phyloP scores from a whole-genome alignment of 2,797 vertebrate species.

The Mormyrops boulengeri region DNA sequence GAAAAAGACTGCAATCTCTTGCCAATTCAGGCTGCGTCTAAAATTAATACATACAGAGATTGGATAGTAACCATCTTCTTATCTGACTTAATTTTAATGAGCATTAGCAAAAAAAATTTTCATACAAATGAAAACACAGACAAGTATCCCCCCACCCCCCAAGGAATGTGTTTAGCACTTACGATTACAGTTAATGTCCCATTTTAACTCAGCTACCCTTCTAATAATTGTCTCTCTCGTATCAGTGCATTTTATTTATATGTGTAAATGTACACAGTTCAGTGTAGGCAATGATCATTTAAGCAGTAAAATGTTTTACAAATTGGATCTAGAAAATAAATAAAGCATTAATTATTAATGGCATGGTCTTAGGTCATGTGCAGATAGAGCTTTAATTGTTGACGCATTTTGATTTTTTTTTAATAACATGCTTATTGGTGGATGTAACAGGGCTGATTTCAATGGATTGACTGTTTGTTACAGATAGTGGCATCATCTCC shows the following conservation, averaged over 20 bases:
- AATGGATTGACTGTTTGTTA: constrained; percentile 8
- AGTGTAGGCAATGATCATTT: not conserved
- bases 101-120: not conserved
- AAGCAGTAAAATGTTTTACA: not conserved
- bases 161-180: not conserved
- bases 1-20: not conserved
- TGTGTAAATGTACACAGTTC: not conserved
- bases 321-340: constrained; percentile 1
- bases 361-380: not conserved
- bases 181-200: not conserved
- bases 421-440: not conserved
- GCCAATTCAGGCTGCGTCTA: constrained; percentile 7
- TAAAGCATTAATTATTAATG: not conserved
- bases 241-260: not conserved
- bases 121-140: constrained; percentile 7
- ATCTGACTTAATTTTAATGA: constrained; percentile 12
- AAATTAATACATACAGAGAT: not conserved
- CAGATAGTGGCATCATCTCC: constrained; percentile 3
- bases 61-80: not conserved
- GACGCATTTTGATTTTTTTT: not conserved
- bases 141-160: not conserved
- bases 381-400: not conserved
- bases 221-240: not conserved
- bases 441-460: not conserved
- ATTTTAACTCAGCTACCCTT: not conserved